These are phyloP conservation scores for Bostrychus sinensis DNA, from an alignment of 2,113 vertebrate genomes.

Conservation along the genomic window DNA sequence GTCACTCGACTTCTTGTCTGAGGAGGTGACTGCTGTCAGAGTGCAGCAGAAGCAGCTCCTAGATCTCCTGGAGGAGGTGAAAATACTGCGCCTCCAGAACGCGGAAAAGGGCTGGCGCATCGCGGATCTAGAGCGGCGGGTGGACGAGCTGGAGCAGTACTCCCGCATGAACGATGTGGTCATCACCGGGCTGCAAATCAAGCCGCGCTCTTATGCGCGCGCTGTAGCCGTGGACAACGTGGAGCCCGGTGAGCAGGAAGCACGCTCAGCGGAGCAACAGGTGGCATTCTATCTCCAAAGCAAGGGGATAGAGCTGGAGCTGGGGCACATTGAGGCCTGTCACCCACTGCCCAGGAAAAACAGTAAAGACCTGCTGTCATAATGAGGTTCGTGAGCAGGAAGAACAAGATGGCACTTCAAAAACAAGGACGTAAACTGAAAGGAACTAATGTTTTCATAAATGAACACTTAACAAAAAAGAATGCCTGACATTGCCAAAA, in stretches of 20 bases:
- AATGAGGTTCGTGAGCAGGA: background rate
- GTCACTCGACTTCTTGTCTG: background rate
- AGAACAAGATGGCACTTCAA: background rate
- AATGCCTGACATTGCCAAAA: background rate
- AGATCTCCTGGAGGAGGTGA: background rate
- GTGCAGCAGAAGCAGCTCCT: background rate
- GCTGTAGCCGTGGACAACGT: background rate
- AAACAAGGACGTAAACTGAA: slow-evolving; percentile 2
- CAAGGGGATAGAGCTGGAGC: no score
- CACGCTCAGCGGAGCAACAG: no score
- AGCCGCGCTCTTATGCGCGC: background rate
- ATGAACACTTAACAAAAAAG: slow-evolving; percentile 3
- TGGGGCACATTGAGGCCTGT: background rate
- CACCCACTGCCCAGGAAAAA: background rate
- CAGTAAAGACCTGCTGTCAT: background rate
- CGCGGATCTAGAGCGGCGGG: background rate
- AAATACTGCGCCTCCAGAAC: background rate
- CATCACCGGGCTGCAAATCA: background rate
- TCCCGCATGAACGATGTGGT: background rate
- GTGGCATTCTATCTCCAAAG: no score
- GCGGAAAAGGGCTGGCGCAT: background rate
- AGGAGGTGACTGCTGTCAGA: background rate
- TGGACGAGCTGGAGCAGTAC: background rate
- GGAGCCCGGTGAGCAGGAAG: background rate
- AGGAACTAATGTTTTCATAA: background rate